Conservation (phyloP, 1,140 invertebrate genomes). For the Venustaconcha ellipsiformis region DNA sequence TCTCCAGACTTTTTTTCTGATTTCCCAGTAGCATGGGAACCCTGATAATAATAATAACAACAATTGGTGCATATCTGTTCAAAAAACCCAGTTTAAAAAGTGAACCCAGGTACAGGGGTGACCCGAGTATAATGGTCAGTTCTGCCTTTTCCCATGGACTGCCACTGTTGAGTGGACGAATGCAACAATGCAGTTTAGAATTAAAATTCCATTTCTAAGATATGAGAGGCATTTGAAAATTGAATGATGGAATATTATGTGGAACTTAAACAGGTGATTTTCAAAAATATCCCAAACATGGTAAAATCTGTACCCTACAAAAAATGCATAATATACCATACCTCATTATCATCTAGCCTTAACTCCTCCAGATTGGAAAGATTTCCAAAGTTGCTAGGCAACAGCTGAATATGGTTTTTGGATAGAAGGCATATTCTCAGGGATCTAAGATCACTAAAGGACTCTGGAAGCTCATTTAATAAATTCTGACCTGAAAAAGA, state of each 20-base stretch:
- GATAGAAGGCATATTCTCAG: conserved; percentile 56
- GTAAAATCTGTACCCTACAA: neutral
- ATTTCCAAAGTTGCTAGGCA: conserved; percentile 57
- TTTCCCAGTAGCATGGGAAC: no score
- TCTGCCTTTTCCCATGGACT: no score
- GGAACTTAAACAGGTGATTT: neutral
- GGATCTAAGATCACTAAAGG: conserved; percentile 51
- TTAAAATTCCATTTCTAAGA: no score
- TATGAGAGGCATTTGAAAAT: no score
- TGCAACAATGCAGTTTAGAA: no score
- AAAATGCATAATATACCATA: conserved; percentile 17
- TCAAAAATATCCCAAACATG: neutral
- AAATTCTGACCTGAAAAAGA: conserved; percentile 58
- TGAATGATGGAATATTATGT: neutral
- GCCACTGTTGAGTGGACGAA: no score
- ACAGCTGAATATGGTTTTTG: conserved; percentile 53
- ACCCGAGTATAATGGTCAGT: no score
- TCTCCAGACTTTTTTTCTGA: no score
- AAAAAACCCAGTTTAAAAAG: no score
- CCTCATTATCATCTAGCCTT: conserved; percentile 60
- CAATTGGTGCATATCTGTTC: no score
- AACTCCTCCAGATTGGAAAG: conserved; percentile 52
- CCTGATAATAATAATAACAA: no score
- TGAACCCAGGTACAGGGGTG: no score
- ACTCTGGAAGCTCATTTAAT: conserved; percentile 55